phyloP scores from a whole-genome alignment of 2,797 vertebrate species.

The Ceryle rudis region DNA sequence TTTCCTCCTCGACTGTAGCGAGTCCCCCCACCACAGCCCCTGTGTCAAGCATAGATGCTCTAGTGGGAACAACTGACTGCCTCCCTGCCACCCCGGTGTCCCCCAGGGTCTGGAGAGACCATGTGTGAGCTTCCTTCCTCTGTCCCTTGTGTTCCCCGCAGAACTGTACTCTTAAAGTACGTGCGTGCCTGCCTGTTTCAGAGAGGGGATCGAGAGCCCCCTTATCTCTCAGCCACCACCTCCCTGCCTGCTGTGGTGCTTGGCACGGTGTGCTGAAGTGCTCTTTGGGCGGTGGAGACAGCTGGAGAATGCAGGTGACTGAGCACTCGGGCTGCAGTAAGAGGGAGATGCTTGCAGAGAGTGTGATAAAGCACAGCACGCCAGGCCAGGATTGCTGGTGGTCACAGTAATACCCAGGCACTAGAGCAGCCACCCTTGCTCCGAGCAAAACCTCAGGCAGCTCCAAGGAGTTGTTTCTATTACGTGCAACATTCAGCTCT shows the following conservation, averaged over 20 bases:
- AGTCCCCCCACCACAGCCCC: not conserved
- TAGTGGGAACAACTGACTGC: too few relatives aligned
- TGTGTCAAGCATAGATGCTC: accelerated
- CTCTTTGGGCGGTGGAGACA: not conserved
- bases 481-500: not conserved
- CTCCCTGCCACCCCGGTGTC: not conserved
- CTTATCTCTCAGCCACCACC: not conserved
- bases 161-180: accelerated
- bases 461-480: not conserved
- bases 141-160: accelerated
- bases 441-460: not conserved
- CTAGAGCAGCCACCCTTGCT: not conserved
- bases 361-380: not conserved
- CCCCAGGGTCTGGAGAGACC: not conserved
- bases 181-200: accelerated
- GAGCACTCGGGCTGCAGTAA: accelerated
- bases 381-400: not conserved
- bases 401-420: not conserved
- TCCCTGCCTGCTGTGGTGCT: not conserved
- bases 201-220: not conserved
- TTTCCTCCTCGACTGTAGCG: not conserved
- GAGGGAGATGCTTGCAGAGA: not conserved
- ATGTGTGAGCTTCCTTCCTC: not conserved
- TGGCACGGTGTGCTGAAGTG: not conserved
- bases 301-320: not conserved